phyloP scores from a whole-genome alignment of 2,113 vertebrate genomes.

The Diphyllodes magnificus region DNA sequence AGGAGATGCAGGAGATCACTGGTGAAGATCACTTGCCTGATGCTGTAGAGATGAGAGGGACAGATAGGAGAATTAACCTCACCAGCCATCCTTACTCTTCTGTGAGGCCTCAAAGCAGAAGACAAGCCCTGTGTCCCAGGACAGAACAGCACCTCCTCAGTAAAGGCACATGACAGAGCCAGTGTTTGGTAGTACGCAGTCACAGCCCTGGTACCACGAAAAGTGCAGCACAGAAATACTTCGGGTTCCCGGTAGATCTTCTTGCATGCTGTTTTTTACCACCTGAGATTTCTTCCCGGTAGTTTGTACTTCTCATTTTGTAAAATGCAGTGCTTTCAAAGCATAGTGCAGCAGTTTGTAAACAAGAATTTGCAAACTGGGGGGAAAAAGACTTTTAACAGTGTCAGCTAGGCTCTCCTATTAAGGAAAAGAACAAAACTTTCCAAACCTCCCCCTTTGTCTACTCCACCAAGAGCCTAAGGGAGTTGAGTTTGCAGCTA shows the following conservation, averaged over 20 bases:
- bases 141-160: background rate
- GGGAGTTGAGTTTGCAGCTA: background rate
- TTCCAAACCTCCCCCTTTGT: background rate
- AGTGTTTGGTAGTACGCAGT: background rate
- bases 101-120: background rate
- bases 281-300: background rate
- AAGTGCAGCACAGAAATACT: background rate
- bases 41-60: background rate
- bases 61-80: background rate
- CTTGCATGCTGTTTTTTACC: background rate
- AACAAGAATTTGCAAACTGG: background rate
- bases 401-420: background rate
- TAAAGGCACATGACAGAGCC: background rate
- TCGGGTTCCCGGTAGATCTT: background rate
- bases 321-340: background rate
- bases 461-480: background rate
- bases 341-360: background rate
- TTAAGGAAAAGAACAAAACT: background rate
- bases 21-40: background rate
- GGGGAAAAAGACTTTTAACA: rapidly evolving
- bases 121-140: background rate
- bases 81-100: background rate
- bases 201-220: background rate
- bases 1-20: background rate
- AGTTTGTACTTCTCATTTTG: background rate